Conservation (phyloP, 2,888 invertebrate genomes). For the Kuschelorhynchus macadamiae region DNA sequence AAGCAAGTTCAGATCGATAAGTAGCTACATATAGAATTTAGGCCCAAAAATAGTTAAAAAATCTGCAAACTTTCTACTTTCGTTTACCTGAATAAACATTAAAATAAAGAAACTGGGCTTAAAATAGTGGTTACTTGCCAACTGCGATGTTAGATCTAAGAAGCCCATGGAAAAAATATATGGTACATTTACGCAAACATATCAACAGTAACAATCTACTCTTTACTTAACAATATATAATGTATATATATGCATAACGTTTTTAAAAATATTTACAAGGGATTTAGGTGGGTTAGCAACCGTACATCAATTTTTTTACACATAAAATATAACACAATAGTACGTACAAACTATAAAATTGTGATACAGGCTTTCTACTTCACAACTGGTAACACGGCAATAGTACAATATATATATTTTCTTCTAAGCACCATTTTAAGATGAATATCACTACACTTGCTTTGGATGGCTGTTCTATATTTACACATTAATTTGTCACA, state of each 20-base stretch:
- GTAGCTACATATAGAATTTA: not conserved
- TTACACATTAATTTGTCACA: slow-evolving; percentile 19
- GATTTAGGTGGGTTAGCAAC: slow-evolving; percentile 27
- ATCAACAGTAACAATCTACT: slow-evolving; percentile 57
- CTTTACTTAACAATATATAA: slow-evolving; percentile 49
- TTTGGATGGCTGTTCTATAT: slow-evolving; percentile 44
- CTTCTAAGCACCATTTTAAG: slow-evolving; percentile 49
- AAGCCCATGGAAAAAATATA: slow-evolving; percentile 37
- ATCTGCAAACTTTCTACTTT: not conserved
- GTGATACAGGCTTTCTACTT: slow-evolving; percentile 46
- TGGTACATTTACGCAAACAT: slow-evolving; percentile 57
- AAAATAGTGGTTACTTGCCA: slow-evolving; percentile 23
- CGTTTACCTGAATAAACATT: not conserved
- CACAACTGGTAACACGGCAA: slow-evolving; percentile 37
- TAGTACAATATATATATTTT: slow-evolving; percentile 23
- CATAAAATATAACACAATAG: slow-evolving; percentile 35
- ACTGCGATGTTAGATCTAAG: slow-evolving; percentile 10
- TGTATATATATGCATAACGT: slow-evolving; percentile 39
- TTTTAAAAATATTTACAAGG: slow-evolving; percentile 39
- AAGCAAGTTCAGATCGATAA: not conserved
- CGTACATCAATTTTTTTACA: slow-evolving; percentile 42
- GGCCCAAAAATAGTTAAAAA: slow-evolving; percentile 1
- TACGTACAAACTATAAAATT: slow-evolving; percentile 51
- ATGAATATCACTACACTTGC: slow-evolving; percentile 49
- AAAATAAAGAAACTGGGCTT: slow-evolving; percentile 8